phyloP scores from a whole-genome alignment of 2,113 vertebrate species.

The Siniperca chuatsi region DNA sequence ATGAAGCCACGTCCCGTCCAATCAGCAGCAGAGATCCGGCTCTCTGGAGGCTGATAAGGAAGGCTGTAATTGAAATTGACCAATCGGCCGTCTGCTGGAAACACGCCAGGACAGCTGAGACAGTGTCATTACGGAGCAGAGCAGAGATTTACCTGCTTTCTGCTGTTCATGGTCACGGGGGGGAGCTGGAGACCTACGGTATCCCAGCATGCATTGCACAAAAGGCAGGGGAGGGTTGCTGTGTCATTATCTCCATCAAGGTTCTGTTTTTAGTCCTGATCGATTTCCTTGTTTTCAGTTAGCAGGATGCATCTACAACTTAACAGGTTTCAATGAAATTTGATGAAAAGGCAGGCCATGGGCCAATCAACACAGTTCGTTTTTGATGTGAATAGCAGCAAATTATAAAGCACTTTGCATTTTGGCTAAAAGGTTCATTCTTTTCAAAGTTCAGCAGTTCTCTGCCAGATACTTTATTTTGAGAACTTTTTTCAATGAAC shows the following conservation, averaged over 20 bases:
- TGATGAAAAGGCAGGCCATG: not conserved
- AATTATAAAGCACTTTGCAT: no score
- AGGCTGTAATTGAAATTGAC: constrained; percentile 65
- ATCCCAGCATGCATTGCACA: constrained; percentile 18
- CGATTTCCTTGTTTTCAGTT: not conserved
- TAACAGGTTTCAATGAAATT: not conserved
- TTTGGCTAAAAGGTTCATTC: no score
- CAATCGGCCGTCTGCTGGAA: constrained; percentile 19
- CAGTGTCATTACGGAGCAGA: constrained; percentile 28
- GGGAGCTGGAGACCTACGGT: not conserved
- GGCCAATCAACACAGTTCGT: not conserved
- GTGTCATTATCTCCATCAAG: not conserved
- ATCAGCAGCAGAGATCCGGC: constrained; percentile 19
- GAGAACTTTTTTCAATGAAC: no score
- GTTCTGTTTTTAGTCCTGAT: not conserved
- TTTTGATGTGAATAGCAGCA: not conserved
- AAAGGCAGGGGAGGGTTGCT: not conserved
- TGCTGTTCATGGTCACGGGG: not conserved
- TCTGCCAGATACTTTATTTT: no score
- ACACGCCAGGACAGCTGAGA: not conserved
- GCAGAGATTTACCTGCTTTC: constrained; percentile 7
- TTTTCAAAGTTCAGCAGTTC: no score
- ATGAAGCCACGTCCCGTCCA: constrained; percentile 43
- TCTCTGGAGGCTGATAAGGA: constrained; percentile 40
- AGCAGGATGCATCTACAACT: not conserved